Base-by-base conservation (phyloP, 2,888 invertebrate species). In the Abrostola tripartita region DNA sequence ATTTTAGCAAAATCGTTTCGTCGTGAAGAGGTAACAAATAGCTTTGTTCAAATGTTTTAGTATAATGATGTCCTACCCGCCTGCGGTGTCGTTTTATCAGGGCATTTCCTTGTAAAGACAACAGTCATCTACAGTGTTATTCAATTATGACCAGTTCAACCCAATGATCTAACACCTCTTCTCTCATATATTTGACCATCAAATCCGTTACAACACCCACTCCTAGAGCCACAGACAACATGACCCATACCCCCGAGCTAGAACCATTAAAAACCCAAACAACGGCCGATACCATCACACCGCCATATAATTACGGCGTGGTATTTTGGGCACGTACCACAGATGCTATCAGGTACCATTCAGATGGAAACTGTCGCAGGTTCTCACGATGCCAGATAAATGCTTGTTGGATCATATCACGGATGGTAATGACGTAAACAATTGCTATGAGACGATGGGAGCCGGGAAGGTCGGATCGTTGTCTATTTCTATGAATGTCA, bases 231-330 rank as follows among this genome's bases (percentile, higher is more conserved):
- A 24, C 47, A 36, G 11, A 42, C 24, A 37, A 42, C 36, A 60
- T 47, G 24, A n/a, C 37, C 24, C 47, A n/a, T 14, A 14, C 41
- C 53, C 49, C 36, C 14, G 12, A 49, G 53, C 42, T 41, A 53
- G 60, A 68, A 54, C 59, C 68, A 71, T 71, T 63, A 63, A 68
- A 40, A 41, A 5, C 35, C 44, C 47, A 71, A 71, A 71, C 71
- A 71, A 63, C 64, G 50, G 14, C 50, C 62, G 71, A 71, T 71
- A 68, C 47, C 42, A 71, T 71, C 71, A 24, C 5, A 24, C 68
- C 52, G 65, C 54, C 49, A 55, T 72, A 41, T 72, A 59, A 72
- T 72, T 72, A 72, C n/a, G n/a, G 9, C 35, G 49, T 56, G 7
- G 51, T 41, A 58, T 55, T 59, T 51, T 59, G 5, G 41, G 52